Conservation (phyloP, 2,888 invertebrate species). For the Baccha elongata region DNA sequence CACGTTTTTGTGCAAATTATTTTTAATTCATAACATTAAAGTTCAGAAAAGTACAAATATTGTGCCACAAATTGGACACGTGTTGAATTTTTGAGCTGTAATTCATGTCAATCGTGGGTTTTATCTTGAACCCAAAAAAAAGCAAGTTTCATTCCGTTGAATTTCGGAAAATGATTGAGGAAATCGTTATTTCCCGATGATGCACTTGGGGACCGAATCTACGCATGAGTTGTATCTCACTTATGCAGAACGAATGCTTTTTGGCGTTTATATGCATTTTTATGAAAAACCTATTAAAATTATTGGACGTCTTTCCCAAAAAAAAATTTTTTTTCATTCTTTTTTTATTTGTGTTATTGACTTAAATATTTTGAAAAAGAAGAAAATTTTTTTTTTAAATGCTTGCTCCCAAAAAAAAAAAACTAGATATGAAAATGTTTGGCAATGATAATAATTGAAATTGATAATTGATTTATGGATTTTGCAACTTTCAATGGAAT, state of each 20-base stretch:
- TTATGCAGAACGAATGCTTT: slow-evolving; percentile 7
- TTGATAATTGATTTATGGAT: neutral
- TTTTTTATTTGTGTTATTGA: slow-evolving; percentile 37
- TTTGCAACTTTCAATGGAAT: neutral
- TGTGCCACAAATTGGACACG: slow-evolving; percentile 52
- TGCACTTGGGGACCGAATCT: slow-evolving; percentile 42
- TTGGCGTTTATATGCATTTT: slow-evolving; percentile 46
- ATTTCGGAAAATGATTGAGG: slow-evolving; percentile 18
- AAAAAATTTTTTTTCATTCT: neutral
- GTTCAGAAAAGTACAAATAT: slow-evolving; percentile 9
- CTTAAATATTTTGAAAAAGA: slow-evolving; percentile 27
- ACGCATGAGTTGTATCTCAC: slow-evolving; percentile 37
- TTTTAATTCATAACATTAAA: slow-evolving; percentile 29
- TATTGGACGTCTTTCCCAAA: slow-evolving; percentile 18
- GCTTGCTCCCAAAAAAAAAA: neutral
- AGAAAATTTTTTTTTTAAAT: neutral
- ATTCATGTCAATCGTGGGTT: slow-evolving; percentile 31
- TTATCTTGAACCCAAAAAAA: neutral
- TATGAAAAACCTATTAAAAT: slow-evolving; percentile 32
- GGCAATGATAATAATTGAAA: neutral
- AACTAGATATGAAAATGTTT: neutral
- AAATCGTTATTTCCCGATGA: slow-evolving; percentile 30
- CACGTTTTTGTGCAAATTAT: slow-evolving; percentile 53
- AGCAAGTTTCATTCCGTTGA: neutral
- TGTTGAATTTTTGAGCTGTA: slow-evolving; percentile 35